Evolutionary conservation across 2,888 invertebrate genomes (phyloP).

Genomic region (Mesorhabditis spiculigera): DNA sequence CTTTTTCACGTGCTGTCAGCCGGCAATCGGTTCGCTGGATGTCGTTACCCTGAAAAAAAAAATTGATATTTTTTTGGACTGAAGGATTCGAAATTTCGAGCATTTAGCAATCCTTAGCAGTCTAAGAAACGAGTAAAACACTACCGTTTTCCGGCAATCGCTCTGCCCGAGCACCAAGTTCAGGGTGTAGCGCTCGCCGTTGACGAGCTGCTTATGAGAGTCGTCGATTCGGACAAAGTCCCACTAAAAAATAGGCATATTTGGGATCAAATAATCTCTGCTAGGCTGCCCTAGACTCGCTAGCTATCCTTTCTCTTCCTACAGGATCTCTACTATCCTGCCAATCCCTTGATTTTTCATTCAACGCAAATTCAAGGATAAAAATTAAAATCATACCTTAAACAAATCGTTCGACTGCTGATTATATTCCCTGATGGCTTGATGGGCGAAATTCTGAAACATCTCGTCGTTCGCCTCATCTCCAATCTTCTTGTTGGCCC

Average conservation of each 20-base stretch:
- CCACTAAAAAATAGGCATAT: not conserved
- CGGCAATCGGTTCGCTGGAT: constrained; percentile 1
- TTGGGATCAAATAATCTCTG: too few relatives aligned
- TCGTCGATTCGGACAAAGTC: not conserved
- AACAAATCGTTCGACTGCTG: constrained; percentile 38
- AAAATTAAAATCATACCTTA: not conserved
- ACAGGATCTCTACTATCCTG: too few relatives aligned
- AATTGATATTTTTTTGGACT: not conserved
- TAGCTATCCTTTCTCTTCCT: too few relatives aligned
- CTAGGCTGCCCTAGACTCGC: too few relatives aligned
- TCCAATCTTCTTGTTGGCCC: not conserved
- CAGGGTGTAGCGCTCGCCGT: constrained; percentile 14
- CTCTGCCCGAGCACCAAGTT: constrained; percentile 16
- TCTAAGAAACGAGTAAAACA: too few relatives aligned
- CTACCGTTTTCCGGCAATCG: constrained; percentile 17
- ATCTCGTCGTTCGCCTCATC: not conserved
- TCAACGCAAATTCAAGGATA: not conserved
- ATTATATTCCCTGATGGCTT: constrained; percentile 37
- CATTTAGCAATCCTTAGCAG: not conserved
- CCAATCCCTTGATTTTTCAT: not conserved
- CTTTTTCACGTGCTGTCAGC: not conserved
- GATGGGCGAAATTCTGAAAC: constrained; percentile 28
- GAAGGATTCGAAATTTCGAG: not conserved
- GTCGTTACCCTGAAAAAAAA: not conserved
- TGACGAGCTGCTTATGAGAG: constrained; percentile 9